phyloP scores from a whole-genome alignment of 1,140 invertebrate genomes.

The Drosophila truncata region DNA sequence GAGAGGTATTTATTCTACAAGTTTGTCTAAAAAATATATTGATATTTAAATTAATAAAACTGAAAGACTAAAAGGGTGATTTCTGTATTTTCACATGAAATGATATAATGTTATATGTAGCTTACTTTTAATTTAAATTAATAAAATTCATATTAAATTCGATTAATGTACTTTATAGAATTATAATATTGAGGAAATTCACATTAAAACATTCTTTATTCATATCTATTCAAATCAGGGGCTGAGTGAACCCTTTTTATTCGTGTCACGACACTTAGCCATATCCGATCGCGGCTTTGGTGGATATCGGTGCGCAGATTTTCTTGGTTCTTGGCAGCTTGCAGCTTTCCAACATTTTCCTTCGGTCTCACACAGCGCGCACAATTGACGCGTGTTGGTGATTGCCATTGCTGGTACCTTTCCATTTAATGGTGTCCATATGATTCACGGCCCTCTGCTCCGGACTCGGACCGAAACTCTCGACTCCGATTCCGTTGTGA shows the following conservation, averaged over 20 bases:
- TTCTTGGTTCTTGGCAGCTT: slow-evolving; percentile 18
- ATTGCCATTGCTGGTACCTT: slow-evolving; percentile 74
- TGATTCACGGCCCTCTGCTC: slow-evolving; percentile 72
- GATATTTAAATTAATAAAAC: neutral
- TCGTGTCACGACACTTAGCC: slow-evolving; percentile 38
- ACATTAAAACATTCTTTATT: neutral
- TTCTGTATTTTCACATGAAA: too few species aligned
- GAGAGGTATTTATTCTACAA: neutral
- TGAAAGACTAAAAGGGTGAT: too few species aligned
- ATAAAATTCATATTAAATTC: too few species aligned
- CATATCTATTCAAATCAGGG: neutral
- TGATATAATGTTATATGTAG: too few species aligned
- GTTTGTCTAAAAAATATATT: neutral
- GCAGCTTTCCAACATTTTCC: slow-evolving; percentile 22
- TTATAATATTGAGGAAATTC: too few species aligned
- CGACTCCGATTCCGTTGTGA: slow-evolving; percentile 2
- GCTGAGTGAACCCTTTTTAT: neutral
- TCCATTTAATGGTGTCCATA: slow-evolving; percentile 84
- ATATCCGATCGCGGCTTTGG: slow-evolving; percentile 18
- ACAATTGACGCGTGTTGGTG: slow-evolving; percentile 81
- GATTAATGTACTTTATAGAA: too few species aligned
- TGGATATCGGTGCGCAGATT: slow-evolving; percentile 38
- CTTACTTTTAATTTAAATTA: too few species aligned
- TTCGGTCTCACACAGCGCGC: slow-evolving; percentile 73
- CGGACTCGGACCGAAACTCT: slow-evolving; percentile 24